phyloP scores from a whole-genome alignment of 2,797 vertebrate species.

The Diceros bicornis region DNA sequence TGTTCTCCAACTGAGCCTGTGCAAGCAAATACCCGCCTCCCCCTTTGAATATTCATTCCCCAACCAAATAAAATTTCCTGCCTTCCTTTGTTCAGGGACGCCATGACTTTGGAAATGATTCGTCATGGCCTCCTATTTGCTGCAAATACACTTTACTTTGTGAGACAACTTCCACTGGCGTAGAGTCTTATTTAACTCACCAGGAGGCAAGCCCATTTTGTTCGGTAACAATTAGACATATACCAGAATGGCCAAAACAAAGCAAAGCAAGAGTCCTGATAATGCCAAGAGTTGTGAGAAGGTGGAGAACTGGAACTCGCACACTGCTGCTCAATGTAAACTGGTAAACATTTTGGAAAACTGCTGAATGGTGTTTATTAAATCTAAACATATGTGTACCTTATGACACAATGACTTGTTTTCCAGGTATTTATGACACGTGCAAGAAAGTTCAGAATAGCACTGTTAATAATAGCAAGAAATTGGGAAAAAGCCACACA shows the following conservation, averaged over 20 bases:
- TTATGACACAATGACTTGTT: not conserved
- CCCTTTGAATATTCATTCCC: no score
- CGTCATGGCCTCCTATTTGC: no score
- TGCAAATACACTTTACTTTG: no score
- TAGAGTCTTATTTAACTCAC: no score
- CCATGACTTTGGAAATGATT: no score
- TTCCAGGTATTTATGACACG: not conserved
- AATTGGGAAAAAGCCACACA: not conserved
- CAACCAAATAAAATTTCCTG: no score
- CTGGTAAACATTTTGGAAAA: not conserved
- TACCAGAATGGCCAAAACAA: not conserved
- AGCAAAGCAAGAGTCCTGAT: not conserved
- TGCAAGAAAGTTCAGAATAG: not conserved
- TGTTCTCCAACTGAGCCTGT: no score
- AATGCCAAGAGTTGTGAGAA: not conserved
- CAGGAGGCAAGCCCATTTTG: no score
- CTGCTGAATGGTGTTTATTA: not conserved
- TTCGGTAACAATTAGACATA: not conserved
- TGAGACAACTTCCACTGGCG: no score
- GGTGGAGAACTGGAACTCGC: not conserved
- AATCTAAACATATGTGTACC: not conserved
- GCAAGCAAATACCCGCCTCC: no score
- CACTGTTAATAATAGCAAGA: not conserved
- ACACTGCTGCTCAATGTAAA: rapidly evolving
- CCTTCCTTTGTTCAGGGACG: no score